These are phyloP conservation scores for Psilanteris sp. DNA, from an alignment of 1,140 invertebrate genomes.

Conservation along the genomic window DNA sequence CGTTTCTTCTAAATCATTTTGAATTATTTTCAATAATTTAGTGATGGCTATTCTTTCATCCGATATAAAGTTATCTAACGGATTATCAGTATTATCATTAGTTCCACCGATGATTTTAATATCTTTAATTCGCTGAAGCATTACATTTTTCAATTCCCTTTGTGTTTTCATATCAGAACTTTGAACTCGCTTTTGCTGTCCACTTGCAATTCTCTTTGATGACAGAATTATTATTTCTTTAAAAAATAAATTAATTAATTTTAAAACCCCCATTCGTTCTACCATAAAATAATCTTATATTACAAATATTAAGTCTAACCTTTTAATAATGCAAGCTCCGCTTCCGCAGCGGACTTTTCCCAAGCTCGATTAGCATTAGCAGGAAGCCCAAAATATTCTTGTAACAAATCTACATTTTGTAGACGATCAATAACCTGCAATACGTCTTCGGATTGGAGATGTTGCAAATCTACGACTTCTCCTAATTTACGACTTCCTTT, in stretches of 20 bases:
- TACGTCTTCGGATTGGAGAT: slow-evolving; percentile 82
- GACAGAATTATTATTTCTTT: slow-evolving; percentile 67
- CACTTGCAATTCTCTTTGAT: slow-evolving; percentile 20
- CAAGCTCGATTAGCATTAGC: slow-evolving; percentile 90
- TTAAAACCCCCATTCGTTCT: too few relatives aligned
- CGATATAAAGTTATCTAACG: slow-evolving; percentile 69
- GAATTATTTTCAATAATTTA: slow-evolving; percentile 80
- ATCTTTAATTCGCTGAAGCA: slow-evolving; percentile 70
- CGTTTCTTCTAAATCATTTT: slow-evolving; percentile 63
- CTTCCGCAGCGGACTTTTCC: slow-evolving; percentile 84
- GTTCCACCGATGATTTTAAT: slow-evolving; percentile 8
- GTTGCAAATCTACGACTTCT: slow-evolving; percentile 79
- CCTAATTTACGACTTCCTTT: slow-evolving; percentile 82
- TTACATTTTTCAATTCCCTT: slow-evolving; percentile 65
- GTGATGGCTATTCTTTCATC: slow-evolving; percentile 67
- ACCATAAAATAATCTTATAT: too few relatives aligned
- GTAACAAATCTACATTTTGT: slow-evolving; percentile 85
- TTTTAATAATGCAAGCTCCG: slow-evolving; percentile 85
- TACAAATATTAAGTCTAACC: too few relatives aligned
- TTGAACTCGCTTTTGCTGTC: slow-evolving; percentile 39
- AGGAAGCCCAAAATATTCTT: slow-evolving; percentile 87
- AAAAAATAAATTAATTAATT: too few relatives aligned
- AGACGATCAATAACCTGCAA: slow-evolving; percentile 82
- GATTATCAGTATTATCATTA: slow-evolving; percentile 46
- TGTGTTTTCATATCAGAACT: slow-evolving; percentile 53